Percentiles rank a stretch among this genome's conserved stretches.
Conservation (phyloP, 2,888 invertebrate genomes). For the Rotaria socialis region DNA sequence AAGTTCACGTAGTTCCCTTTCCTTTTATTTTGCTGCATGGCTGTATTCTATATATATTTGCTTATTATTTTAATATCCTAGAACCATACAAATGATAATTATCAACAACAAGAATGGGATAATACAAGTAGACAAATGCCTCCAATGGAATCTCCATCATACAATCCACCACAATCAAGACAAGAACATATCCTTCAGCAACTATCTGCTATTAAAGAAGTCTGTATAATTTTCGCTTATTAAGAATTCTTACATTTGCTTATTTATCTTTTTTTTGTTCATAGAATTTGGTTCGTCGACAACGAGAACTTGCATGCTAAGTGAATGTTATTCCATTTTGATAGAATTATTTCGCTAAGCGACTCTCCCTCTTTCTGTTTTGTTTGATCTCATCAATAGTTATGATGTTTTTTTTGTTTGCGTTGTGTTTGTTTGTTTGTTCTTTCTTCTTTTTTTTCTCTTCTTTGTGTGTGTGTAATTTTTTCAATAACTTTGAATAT, state of each 20-base stretch:
- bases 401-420: neutral
- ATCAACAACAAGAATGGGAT: neutral
- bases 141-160: neutral
- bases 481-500: neutral
- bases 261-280: neutral
- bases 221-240: neutral
- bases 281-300: constrained; percentile 39
- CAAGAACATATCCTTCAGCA: constrained; percentile 44
- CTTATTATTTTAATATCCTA: neutral
- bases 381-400: neutral
- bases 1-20: neutral
- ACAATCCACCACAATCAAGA: constrained; percentile 32
- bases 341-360: neutral
- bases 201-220: constrained; percentile 40
- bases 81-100: neutral
- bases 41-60: too few relatives aligned
- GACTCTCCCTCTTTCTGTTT: neutral
- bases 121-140: neutral
- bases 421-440: neutral
- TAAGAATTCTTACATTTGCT: neutral
- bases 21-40: neutral
- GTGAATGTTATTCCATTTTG: neutral
- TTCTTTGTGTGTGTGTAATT: neutral
- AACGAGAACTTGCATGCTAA: constrained; percentile 39
- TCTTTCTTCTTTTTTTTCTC: neutral